Evolutionary conservation across 2,113 vertebrate genomes (phyloP).

Genomic region (Irena cyanogastra): DNA sequence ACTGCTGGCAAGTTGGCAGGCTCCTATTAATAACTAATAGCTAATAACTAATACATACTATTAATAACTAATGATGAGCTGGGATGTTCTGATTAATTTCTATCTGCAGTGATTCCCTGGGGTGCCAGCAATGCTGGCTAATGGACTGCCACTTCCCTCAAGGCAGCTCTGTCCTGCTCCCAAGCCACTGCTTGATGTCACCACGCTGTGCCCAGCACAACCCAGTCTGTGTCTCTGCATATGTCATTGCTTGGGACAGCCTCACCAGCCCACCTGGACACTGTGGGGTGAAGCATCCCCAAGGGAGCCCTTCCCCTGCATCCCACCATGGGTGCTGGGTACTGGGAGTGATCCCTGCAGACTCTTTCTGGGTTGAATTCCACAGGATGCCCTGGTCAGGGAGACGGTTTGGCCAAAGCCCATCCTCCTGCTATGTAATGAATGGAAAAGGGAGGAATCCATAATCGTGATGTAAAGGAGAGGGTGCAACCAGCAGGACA

Average conservation of each 20-base stretch:
- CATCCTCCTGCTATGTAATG: neutral
- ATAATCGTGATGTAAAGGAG: neutral
- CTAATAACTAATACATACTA: neutral
- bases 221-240: neutral
- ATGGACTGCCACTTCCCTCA: neutral
- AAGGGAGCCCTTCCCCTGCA: neutral
- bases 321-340: fast-evolving
- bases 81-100: neutral
- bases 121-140: fast-evolving
- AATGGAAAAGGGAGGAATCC: neutral
- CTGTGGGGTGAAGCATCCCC: neutral
- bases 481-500: neutral
- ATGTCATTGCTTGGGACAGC: fast-evolving
- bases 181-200: neutral
- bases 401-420: neutral
- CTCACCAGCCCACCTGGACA: neutral
- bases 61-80: neutral
- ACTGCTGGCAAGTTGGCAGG: neutral
- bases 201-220: fast-evolving
- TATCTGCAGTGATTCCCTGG: neutral
- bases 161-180: neutral
- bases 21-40: neutral
- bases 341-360: neutral
- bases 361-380: neutral
- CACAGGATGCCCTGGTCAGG: neutral